Base-by-base conservation (phyloP, 2,888 invertebrate species). In the Andrena minutula region DNA sequence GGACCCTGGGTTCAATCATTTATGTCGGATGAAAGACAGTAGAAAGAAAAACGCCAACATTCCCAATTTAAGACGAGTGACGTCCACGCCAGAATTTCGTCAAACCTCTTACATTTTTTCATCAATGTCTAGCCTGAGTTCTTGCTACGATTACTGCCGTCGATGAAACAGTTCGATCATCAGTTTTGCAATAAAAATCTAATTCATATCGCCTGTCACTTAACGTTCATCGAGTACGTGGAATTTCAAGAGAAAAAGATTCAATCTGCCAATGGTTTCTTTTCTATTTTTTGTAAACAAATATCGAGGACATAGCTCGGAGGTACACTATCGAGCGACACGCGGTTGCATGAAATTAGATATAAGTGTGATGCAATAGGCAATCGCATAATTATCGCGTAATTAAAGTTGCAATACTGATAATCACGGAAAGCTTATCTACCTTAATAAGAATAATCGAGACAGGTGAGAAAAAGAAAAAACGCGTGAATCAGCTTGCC, bases 161-260 rank as follows among this genome's bases (percentile, higher is more conserved):
- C 53, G 53, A 75, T 41, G 51, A 23, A 30, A 70, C 53, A 75
- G 51, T 47, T 63, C 23, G 53, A 63, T 47, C 47, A 23, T 56
- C 23, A 41, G 23, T 56, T 49, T 75, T 60, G 75, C 60, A 61
- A 75, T 63, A 30, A 70, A 70, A 70, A 70, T 41, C 16, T 28
- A 20, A 69, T 68, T 61, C 16, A 51, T 60, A 35, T n/a, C 47
- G 58, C 30, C 30, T 23, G 26, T 49, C 23, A 8, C 4, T 49
- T 12, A 12, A 60, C 30, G 7, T 51, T 49, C 32, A 7, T 16
- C n/a, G 32, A 60, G 49, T 64, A n/a, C 35, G 26, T 35, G 23
- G 35, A 20, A 53, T 56, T 56, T 8, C 7, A 53, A 23, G 53
- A 56, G 56, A 28, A 56, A 49, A 16, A 16, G 41, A 58, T 58